Conservation (phyloP, 2,113 vertebrate genomes). For the Megatriorchis doriae region DNA sequence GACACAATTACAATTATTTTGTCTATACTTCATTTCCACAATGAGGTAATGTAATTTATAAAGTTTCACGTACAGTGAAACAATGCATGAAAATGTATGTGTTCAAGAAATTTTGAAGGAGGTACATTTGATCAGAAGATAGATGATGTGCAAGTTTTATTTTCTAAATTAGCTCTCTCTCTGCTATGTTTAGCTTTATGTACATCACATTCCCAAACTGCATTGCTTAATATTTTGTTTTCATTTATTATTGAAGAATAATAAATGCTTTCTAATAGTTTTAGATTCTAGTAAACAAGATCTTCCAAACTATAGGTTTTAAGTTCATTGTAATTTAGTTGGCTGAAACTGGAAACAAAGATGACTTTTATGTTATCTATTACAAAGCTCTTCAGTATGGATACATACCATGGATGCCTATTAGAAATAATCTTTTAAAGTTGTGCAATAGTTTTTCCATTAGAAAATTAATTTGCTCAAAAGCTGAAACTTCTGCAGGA, state of each 20-base stretch:
- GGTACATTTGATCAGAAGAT: not conserved
- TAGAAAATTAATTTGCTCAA: not conserved
- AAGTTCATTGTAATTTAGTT: not conserved
- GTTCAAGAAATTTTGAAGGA: not conserved
- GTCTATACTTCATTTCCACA: not conserved
- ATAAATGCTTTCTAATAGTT: not conserved
- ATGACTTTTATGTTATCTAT: not conserved
- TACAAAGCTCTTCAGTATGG: not conserved
- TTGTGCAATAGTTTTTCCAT: not conserved
- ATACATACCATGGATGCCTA: not conserved
- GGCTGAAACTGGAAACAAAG: not conserved
- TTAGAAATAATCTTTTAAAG: not conserved
- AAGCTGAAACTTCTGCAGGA: not conserved
- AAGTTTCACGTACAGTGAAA: not conserved
- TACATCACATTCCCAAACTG: not conserved
- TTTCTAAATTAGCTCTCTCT: not conserved
- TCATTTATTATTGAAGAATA: constrained; percentile 23
- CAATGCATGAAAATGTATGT: not conserved
- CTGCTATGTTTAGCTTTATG: not conserved
- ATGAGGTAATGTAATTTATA: not conserved
- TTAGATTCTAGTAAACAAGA: not conserved
- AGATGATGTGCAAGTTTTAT: not conserved
- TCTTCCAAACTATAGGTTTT: not conserved
- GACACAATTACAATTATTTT: not conserved
- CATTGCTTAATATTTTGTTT: constrained; percentile 1